Base-by-base conservation (phyloP, 2,888 invertebrate genomes). In the Drosophila austrosaltans region DNA sequence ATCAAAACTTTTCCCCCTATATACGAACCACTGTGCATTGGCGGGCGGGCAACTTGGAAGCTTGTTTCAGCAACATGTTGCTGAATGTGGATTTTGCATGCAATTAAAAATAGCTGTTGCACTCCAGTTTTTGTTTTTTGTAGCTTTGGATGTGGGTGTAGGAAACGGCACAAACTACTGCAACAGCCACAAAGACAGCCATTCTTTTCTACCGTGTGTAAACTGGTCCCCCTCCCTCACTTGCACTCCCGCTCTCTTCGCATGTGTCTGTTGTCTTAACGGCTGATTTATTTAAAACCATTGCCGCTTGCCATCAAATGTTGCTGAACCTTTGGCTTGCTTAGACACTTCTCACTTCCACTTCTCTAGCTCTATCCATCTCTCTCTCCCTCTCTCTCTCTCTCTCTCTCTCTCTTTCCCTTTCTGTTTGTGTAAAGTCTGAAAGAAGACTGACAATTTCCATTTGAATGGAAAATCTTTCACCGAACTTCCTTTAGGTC, bases 281-380 rank as follows among this genome's bases (percentile, higher is more conserved):
- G 81, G 63, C 72, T 84, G 87, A 84, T 84, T 84, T 84, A 83
- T 83, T 89, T 84, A 87, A 81, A 84, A 77, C 76, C 81, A 81
- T 73, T 83, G 81, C 81, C 66, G 53, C 25, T 72, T 72, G n/a
- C 63, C 70, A 57, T 60, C 75, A 80, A 81, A 89, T 89, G 87
- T 87, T 84, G 85, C 83, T 89, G 89, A 89, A 87, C 89, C 83
- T 81, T 78, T 84, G 87, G 48, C 68, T 42, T 65, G 77, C 69
- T 75, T 66, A 67, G 69, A 62, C 68, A 65, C 16, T 57, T 57
- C 54, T 54, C 54, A 48, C 48, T 48, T 48, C 25, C 48, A 25
- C 48, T 48, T 56, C 20, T 56, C 36, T 30, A 5, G 36, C 36
- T 78, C 62, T 84, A 71, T 80, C 68, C 63, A 16, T 16, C 48